Conservation (phyloP, 1,140 invertebrate genomes). For the Phenacoccus solenopsis region DNA sequence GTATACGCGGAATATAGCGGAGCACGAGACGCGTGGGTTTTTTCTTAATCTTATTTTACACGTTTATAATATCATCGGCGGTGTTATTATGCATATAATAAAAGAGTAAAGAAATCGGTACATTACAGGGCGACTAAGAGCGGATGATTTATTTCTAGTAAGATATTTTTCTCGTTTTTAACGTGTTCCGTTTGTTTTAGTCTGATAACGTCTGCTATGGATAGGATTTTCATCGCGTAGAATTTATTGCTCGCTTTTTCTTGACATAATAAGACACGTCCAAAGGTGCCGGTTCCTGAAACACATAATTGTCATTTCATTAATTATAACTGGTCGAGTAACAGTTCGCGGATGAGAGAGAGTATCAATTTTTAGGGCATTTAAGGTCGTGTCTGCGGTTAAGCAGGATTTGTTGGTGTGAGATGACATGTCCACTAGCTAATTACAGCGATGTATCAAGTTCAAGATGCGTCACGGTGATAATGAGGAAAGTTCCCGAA, state of each 20-base stretch:
- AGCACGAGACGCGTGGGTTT: not conserved
- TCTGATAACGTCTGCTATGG: conserved; percentile 80
- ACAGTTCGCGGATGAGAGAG: too few species aligned
- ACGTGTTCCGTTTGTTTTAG: conserved; percentile 90
- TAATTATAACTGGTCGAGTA: too few species aligned
- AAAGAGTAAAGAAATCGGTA: conserved; percentile 29
- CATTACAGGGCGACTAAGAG: conserved; percentile 92
- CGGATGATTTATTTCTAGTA: conserved; percentile 77
- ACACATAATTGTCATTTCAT: too few species aligned
- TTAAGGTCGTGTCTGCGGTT: too few species aligned
- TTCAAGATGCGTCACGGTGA: too few species aligned
- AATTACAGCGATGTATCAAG: too few species aligned
- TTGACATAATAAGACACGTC: conserved; percentile 71
- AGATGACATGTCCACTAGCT: too few species aligned
- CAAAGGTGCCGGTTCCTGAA: conserved; percentile 87
- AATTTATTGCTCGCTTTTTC: conserved; percentile 66
- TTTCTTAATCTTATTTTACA: not conserved
- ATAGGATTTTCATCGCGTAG: conserved; percentile 81
- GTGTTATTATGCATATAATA: not conserved
- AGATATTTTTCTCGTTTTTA: conserved; percentile 84
- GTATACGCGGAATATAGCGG: not conserved
- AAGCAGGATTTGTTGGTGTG: too few species aligned
- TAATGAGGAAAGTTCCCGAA: too few species aligned
- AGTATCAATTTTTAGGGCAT: too few species aligned
- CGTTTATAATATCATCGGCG: too few species aligned